These are phyloP conservation scores for Zaprionus camerounensis DNA, from an alignment of 1,140 invertebrate genomes.

Conservation along the genomic window DNA sequence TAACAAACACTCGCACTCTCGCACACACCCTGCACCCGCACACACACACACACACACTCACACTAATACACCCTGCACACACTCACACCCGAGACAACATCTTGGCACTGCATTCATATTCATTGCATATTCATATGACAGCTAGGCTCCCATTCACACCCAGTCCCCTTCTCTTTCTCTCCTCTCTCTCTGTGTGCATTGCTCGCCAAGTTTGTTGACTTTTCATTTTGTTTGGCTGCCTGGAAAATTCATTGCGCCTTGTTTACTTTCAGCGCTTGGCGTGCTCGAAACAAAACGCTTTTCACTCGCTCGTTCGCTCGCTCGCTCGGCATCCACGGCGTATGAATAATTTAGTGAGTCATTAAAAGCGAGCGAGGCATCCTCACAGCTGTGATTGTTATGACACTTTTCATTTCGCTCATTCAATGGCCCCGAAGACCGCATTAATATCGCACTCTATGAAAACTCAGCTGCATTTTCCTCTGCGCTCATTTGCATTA, in stretches of 20 bases:
- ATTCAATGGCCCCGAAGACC: constrained; percentile 42
- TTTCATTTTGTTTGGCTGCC: constrained; percentile 81
- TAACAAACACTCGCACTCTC: constrained; percentile 39
- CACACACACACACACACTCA: constrained; percentile 7
- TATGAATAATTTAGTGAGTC: constrained; percentile 83
- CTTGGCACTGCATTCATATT: constrained; percentile 75
- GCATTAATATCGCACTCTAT: constrained; percentile 46
- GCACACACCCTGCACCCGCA: background rate
- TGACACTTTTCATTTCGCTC: constrained; percentile 79
- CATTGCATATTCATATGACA: constrained; percentile 76
- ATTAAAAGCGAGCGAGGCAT: constrained; percentile 63
- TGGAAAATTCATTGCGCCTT: constrained; percentile 71
- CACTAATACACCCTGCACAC: background rate
- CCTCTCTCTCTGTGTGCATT: background rate
- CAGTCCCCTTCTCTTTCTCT: background rate
- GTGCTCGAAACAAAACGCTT: constrained; percentile 79
- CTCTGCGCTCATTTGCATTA: constrained; percentile 11
- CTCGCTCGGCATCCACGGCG: constrained; percentile 66
- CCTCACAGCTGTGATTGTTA: constrained; percentile 63
- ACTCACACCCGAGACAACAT: constrained; percentile 52
- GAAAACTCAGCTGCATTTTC: constrained; percentile 14
- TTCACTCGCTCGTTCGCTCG: constrained; percentile 48
- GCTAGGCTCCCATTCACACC: constrained; percentile 32
- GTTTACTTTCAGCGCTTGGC: constrained; percentile 81
- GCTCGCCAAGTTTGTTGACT: constrained; percentile 77